Base-by-base conservation (phyloP, 2,888 invertebrate species). In the Operophtera brumata region DNA sequence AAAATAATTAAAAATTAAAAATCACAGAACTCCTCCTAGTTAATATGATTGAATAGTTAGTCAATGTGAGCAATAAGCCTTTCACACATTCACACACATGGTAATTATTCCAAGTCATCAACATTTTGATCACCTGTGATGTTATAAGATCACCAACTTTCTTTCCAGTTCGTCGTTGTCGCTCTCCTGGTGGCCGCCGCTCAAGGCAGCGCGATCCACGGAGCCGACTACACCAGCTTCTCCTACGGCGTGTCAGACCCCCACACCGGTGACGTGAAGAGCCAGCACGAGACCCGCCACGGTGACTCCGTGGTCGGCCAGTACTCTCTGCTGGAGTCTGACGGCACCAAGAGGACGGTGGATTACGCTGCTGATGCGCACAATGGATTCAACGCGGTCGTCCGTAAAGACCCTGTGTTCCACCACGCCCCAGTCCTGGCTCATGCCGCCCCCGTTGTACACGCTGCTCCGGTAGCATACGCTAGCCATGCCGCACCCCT, bases 311-410 rank as follows among this genome's bases (percentile, higher is more conserved):
- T 93, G 40, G 91, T 91, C 61, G 89, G 89, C 58, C 89, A 88
- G 63, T 88, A 88, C 83, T 88, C 87, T 6, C 82, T 88, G 51
- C 73, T 93, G 83, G 77, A 92, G 65, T 91, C 93, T 25, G 93
- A 93, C 71, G 93, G 93, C 66, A 92, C 91, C 50, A 91, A 91
- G 74, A 91, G 93, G 62, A 92, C 91, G 28, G 93, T 93, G 0
- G 93, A 93, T 78, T 92, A 92, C 79, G 86, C 89, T 55, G 91
- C 91, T 61, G 90, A 91, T 60, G 84, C 86, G 25, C 79, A 91
- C 71, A 84, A 88, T 61, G 91, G 92, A 59, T 92, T 92, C 84
- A 91, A 91, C 82, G 91, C 92, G 11, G 75, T 91, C 49, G 92
- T 92, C 28, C 88, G 86, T 69, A 90, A 87, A 59, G 91, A 91